These are phyloP conservation scores for Hypolimnas misippus DNA, from an alignment of 2,888 invertebrate genomes.

Conservation along the genomic window DNA sequence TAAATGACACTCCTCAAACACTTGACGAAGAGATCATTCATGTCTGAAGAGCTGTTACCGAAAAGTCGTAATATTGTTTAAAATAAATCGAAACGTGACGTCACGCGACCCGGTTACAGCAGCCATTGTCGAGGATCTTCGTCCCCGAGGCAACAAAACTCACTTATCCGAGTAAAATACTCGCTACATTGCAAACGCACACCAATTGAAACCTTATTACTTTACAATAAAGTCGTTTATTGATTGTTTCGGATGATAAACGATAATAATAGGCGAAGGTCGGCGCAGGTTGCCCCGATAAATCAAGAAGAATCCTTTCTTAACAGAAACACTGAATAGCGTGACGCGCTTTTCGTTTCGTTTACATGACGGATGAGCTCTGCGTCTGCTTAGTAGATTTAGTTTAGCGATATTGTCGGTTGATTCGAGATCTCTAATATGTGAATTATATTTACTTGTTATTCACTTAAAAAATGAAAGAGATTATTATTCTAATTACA, in stretches of 20 bases:
- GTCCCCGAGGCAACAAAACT: constrained; percentile 45
- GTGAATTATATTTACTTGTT: too few relatives aligned
- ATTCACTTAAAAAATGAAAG: too few relatives aligned
- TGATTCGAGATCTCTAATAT: too few relatives aligned
- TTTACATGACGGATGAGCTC: constrained; percentile 13
- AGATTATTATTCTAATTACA: too few relatives aligned
- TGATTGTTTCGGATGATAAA: background rate
- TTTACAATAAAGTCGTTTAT: background rate
- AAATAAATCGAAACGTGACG: constrained; percentile 53
- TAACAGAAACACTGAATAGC: constrained; percentile 12
- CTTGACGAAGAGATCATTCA: background rate
- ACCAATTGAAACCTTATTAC: background rate
- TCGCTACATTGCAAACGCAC: constrained; percentile 10
- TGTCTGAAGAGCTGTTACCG: background rate
- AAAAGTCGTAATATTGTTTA: background rate
- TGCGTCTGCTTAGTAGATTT: background rate
- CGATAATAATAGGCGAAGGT: constrained; percentile 22
- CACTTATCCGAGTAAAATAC: constrained; percentile 45
- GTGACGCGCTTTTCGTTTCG: constrained; percentile 1
- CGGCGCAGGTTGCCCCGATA: constrained; percentile 21
- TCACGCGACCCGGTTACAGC: constrained; percentile 52
- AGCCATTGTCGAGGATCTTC: constrained; percentile 49
- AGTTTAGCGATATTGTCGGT: background rate
- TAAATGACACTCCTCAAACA: background rate
- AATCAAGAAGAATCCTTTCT: constrained; percentile 25